Base-by-base conservation (phyloP, 2,888 invertebrate species). In the Dicycla oo region DNA sequence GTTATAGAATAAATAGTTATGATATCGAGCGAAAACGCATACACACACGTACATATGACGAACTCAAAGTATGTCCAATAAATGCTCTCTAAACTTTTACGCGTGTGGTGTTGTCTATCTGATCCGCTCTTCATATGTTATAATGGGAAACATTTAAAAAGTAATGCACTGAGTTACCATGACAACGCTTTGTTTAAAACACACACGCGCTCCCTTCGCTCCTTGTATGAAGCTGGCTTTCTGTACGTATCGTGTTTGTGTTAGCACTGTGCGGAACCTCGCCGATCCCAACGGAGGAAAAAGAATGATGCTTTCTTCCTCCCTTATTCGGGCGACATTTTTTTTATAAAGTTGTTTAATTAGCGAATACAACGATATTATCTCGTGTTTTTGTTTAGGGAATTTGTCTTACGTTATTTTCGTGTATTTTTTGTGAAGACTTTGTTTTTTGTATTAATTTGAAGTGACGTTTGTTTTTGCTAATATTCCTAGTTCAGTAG, bases 271-370 rank as follows among this genome's bases (percentile, higher is more conserved):
- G 67, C 69, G 72, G 70, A 73, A 75, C 68, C 43, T 67, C 47
- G 23, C 30, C 66, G 61, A 51, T 69, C 64, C 64, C 58, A 10
- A 30, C 20, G 53, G 51, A 77, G 73, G 53, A 69, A 78, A 80
- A 85, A 75, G 51, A 81, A 75, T 78, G 72, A 81, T 73, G 73
- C 56, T 71, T 67, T 66, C 53, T 84, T 73, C 74, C 72, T 82
- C 76, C 74, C 78, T 79, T 66, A 73, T 38, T 71, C 45, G 43
- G 5, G 54, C 58, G 77, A 76, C 72, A 67, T 84, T 85, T 84
- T 85, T 84, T 61, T 80, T 75, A 73, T 65, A 81, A 84, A 86
- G 69, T 83, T 82, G 80, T 86, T 80, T 82, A 80, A 86, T 82
- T 79, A 77, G 69, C 5, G 64, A 75, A 81, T 84, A 62, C 60